Evolutionary conservation across 2,797 vertebrate species (phyloP).

Genomic region (Spea hammondii): DNA sequence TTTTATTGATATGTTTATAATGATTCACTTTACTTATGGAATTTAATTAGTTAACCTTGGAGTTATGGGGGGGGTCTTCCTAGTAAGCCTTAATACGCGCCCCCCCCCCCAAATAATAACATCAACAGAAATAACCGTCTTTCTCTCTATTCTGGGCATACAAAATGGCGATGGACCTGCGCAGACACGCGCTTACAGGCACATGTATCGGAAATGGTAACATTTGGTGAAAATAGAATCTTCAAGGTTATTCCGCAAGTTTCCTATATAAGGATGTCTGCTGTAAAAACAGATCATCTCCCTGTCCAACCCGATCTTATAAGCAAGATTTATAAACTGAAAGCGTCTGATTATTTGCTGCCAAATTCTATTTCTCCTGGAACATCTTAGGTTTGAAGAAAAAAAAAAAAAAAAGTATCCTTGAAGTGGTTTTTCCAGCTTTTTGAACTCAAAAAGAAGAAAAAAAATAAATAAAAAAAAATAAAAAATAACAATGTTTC

Average conservation of each 20-base stretch:
- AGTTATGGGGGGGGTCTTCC: too few relatives aligned
- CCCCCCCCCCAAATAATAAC: too few relatives aligned
- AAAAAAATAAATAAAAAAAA: slow-evolving; percentile 56
- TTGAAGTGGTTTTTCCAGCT: slow-evolving; percentile 76
- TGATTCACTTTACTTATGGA: too few relatives aligned
- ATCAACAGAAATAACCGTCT: too few relatives aligned
- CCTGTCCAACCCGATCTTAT: slow-evolving; percentile 55
- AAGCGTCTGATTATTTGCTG: slow-evolving; percentile 64
- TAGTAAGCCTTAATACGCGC: too few relatives aligned
- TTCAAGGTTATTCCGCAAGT: slow-evolving; percentile 23
- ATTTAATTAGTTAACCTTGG: too few relatives aligned
- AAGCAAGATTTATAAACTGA: slow-evolving; percentile 62
- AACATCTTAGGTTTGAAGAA: slow-evolving; percentile 63
- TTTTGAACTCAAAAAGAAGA: slow-evolving; percentile 62
- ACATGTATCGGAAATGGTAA: background rate
- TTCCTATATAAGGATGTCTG: slow-evolving; percentile 43
- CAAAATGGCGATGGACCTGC: too few relatives aligned
- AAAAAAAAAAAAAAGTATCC: slow-evolving; percentile 56
- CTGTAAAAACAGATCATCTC: slow-evolving; percentile 26
- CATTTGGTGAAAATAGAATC: background rate
- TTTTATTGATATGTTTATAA: too few relatives aligned
- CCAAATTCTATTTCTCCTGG: slow-evolving; percentile 64
- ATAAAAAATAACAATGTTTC: slow-evolving; percentile 68
- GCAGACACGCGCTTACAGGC: background rate
- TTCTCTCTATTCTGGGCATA: too few relatives aligned